A percentile compares a stretch with the other conserved stretches of the same genome.
Conservation (phyloP, 1,140 invertebrate species). For the Caenorhabditis latens region DNA sequence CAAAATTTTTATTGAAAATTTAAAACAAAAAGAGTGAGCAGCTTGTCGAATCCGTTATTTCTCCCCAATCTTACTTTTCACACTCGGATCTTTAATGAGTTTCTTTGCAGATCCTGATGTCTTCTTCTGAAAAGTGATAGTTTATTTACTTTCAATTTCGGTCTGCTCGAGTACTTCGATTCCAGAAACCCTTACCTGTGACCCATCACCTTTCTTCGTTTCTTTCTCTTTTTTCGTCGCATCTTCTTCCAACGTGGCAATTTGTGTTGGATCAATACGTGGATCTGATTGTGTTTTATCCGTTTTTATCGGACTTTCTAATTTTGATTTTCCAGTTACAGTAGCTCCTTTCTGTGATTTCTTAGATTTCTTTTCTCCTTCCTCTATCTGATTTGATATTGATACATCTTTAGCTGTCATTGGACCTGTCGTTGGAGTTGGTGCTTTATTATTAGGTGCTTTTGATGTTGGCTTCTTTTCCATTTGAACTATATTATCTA, state of each 20-base stretch:
- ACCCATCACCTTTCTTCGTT: neutral
- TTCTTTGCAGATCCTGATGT: too few relatives aligned
- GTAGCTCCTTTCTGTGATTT: neutral
- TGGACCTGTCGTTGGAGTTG: neutral
- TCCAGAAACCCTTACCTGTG: neutral
- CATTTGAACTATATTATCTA: constrained; percentile 30
- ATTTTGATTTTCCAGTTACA: neutral
- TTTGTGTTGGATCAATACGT: neutral
- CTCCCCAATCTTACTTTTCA: too few relatives aligned
- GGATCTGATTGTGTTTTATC: constrained; percentile 42
- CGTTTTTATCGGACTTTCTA: neutral
- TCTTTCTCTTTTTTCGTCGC: neutral
- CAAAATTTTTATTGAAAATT: too few relatives aligned
- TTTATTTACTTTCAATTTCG: neutral
- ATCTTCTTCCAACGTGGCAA: neutral
- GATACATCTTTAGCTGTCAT: neutral
- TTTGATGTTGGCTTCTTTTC: neutral
- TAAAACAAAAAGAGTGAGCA: too few relatives aligned
- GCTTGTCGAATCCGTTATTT: too few relatives aligned
- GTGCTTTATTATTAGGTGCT: neutral
- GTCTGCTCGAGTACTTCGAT: neutral
- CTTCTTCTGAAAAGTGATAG: too few relatives aligned
- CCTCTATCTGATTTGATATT: neutral
- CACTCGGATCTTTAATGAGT: too few relatives aligned
- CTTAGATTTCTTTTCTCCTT: neutral